phyloP scores from a whole-genome alignment of 2,888 invertebrate species.

The Noctua fimbriata region DNA sequence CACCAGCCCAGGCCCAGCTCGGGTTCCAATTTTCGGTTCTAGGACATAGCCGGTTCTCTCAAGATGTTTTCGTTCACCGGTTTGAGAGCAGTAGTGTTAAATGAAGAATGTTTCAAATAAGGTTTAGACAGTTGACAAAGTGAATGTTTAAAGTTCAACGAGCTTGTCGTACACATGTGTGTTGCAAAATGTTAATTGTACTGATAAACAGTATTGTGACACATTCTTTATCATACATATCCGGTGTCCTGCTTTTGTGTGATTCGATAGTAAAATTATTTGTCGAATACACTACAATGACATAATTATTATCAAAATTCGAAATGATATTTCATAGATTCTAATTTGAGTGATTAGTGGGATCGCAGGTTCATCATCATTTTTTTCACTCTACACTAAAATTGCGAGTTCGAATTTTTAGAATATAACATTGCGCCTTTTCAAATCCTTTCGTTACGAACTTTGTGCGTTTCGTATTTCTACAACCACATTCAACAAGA shows the following conservation, averaged over 20 bases:
- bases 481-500: too few relatives aligned
- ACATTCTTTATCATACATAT: conserved; percentile 44
- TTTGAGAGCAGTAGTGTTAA: background rate
- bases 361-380: too few relatives aligned
- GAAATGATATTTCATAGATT: background rate
- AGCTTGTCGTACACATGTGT: conserved; percentile 1
- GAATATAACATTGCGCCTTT: background rate
- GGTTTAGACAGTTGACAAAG: background rate
- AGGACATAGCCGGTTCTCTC: too few relatives aligned
- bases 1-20: background rate
- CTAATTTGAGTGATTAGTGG: background rate
- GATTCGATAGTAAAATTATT: conserved; percentile 36
- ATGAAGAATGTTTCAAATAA: background rate
- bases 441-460: background rate
- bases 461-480: too few relatives aligned
- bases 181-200: conserved; percentile 9
- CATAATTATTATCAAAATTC: background rate
- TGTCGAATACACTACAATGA: background rate
- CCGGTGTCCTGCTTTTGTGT: conserved; percentile 42
- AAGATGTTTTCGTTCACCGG: background rate
- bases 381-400: too few relatives aligned
- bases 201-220: conserved; percentile 40
- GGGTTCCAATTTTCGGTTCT: too few relatives aligned
- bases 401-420: too few relatives aligned
- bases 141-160: background rate